Base-by-base conservation (phyloP, 2,888 invertebrate genomes). In the Thymelicus acteon region DNA sequence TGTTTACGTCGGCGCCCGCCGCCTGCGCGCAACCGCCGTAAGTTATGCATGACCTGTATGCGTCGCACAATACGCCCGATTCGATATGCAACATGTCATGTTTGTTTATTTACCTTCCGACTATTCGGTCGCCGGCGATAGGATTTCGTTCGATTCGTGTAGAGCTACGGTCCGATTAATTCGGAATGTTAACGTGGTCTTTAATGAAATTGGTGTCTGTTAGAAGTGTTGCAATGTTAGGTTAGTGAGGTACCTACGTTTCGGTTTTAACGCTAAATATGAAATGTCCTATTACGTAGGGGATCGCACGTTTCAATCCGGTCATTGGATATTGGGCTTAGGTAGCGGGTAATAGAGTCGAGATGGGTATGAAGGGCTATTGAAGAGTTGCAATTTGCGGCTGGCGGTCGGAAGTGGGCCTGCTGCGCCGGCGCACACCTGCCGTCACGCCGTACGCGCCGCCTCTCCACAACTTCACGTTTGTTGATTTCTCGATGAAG, bases 21-120 rank as follows among this genome's bases (percentile, higher is more conserved):
- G 79, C 78, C 82, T 80, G 83, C 84, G 80, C 84, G 57, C 65
- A 58, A 85, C 83, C 82, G 84, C 86, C 83, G 91, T 92, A 91
- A 91, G 91, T 91, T 90, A 89, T 91, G 89, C 91, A 90, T 85
- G 86, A 85, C 84, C 87, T 85, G 84, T 82, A 80, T 83, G 82
- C 85, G 85, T 87, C 86, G 85, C 85, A 85, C 86, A 84, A 84
- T 86, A 83, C 84, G 81, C 81, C 79, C 80, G 81, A 84, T 82
- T 83, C 82, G 82, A 85, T 80, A 80, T 85, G 82, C 85, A 79
- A 80, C 79, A 81, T 82, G 81, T 85, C 79, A 81, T 82, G 81
- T 85, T 76, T 74, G 75, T 78, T 76, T 76, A 72, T 77, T 79
- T 78, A 76, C 75, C 67, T 72, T 72, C 40, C 65, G 71, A 61